These are phyloP conservation scores for Epinephelus awoara DNA, from an alignment of 2,797 vertebrate species.

Conservation along the genomic window DNA sequence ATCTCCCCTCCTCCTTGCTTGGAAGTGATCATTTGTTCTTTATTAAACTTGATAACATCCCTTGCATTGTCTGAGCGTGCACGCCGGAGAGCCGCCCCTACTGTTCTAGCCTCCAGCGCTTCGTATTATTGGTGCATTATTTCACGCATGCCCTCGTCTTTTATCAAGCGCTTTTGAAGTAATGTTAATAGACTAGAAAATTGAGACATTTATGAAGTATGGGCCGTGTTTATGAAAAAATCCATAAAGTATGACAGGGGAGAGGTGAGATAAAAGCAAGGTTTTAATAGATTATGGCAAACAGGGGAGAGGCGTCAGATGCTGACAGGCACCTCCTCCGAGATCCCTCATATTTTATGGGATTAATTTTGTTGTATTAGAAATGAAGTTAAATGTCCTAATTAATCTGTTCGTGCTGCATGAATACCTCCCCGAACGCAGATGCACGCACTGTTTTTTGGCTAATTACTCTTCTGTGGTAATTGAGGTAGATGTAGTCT, in stretches of 20 bases:
- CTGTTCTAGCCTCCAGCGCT: slow-evolving; percentile 95
- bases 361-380: slow-evolving; percentile 96
- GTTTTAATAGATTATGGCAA: slow-evolving; percentile 98
- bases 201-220: slow-evolving; percentile 99
- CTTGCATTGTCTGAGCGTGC: slow-evolving; percentile 91
- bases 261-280: slow-evolving; percentile 96
- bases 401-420: slow-evolving; percentile 93
- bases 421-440: slow-evolving; percentile 85
- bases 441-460: slow-evolving; percentile 78
- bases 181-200: slow-evolving; percentile 99
- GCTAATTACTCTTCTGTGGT: slow-evolving; percentile 90
- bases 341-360: slow-evolving; percentile 95
- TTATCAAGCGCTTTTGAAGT: slow-evolving; percentile 98
- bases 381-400: slow-evolving; percentile 95
- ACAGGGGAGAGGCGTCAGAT: slow-evolving; percentile 90
- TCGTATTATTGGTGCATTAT: slow-evolving; percentile 97
- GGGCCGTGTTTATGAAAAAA: slow-evolving; percentile 99
- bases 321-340: slow-evolving; percentile 92
- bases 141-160: slow-evolving; percentile 97
- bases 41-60: slow-evolving; percentile 94
- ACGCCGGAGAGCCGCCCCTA: slow-evolving; percentile 89
- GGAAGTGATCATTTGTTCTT: slow-evolving; percentile 94
- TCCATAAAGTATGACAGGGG: slow-evolving; percentile 97
- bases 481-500: slow-evolving; percentile 81
- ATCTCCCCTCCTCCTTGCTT: slow-evolving; percentile 73